phyloP scores from a whole-genome alignment of 2,113 vertebrate genomes.

The Candoia aspera region DNA sequence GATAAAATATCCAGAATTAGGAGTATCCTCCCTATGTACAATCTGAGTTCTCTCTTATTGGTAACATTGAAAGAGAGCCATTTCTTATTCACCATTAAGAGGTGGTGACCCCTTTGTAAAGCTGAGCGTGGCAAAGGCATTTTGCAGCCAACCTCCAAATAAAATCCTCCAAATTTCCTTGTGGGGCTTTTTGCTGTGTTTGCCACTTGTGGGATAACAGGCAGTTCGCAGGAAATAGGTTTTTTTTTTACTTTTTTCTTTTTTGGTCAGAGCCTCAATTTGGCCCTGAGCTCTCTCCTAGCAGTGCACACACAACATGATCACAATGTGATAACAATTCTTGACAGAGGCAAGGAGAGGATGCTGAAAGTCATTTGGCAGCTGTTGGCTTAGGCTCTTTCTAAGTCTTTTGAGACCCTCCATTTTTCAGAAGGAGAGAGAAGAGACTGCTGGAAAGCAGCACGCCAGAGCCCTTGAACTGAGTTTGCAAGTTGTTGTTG shows the following conservation, averaged over 20 bases:
- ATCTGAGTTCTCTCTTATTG: not conserved
- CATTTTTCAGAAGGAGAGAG: not conserved
- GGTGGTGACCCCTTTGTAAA: not conserved
- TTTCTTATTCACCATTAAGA: not conserved
- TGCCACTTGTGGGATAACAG: not conserved
- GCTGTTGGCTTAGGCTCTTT: not conserved
- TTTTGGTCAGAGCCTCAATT: not conserved
- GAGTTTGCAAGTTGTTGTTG: too few species aligned
- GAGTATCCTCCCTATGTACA: not conserved
- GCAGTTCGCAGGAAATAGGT: too few species aligned
- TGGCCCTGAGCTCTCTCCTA: not conserved
- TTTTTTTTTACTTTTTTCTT: not conserved
- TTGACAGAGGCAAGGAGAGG: not conserved
- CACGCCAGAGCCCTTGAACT: too few species aligned
- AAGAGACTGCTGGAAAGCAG: not conserved
- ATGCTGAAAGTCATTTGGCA: not conserved
- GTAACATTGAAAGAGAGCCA: not conserved
- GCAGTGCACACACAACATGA: not conserved
- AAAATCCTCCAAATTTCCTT: not conserved
- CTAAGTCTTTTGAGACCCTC: not conserved
- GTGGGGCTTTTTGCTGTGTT: not conserved
- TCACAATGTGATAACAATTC: not conserved
- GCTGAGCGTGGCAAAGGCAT: not conserved
- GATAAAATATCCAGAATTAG: slow-evolving; percentile 6
- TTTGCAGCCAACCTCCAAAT: not conserved